Evolutionary conservation across 2,888 invertebrate genomes (phyloP), one percentile per base, ranked within the genome.

Genomic region (Dioctria linearis): DNA sequence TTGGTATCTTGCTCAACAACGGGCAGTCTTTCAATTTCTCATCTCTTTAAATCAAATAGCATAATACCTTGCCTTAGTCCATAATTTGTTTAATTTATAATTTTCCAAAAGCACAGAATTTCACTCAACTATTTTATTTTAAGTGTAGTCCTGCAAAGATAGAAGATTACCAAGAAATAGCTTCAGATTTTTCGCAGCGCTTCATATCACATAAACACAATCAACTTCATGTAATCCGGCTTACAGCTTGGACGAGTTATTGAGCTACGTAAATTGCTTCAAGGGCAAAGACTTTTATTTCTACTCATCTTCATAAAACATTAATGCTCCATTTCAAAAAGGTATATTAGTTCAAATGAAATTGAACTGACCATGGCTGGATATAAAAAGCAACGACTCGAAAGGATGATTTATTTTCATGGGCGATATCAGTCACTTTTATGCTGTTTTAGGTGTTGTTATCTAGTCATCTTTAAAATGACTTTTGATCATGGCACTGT

Each of bases 351-450:
- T 71, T 71, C 51, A 71, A 51, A 54, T 71, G 71, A 54, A 71
- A 71, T 71, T 71, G 71, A 71, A 39, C 71, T 71, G 71, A 51
- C 37, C 71, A 39, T 71, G 51, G 39, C 51, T 51, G 40, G 54
- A 51, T 71, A 71, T 71, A 81, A 79, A 80, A 66, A 49, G 57
- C 61, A 81, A 81, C 75, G 79, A 61, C 73, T 81, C 81, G 75
- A 79, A 69, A 67, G 79, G 81, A 81, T 81, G 81, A 81, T 81
- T 81, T 81, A 81, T 66, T 79, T 81, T 81, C 81, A 79, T 81
- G 79, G 67, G 75, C 67, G 81, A 67, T 40, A 76, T 79, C 79
- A 51, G n/a, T 51, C 71, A 54, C 51, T 71, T 67, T 71, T 71
- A 71, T 71, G 71, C 54, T 49, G 71, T 54, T 71, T 46, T 8